Conservation (phyloP, 2,888 invertebrate species). For the Drosophila ustulata region DNA sequence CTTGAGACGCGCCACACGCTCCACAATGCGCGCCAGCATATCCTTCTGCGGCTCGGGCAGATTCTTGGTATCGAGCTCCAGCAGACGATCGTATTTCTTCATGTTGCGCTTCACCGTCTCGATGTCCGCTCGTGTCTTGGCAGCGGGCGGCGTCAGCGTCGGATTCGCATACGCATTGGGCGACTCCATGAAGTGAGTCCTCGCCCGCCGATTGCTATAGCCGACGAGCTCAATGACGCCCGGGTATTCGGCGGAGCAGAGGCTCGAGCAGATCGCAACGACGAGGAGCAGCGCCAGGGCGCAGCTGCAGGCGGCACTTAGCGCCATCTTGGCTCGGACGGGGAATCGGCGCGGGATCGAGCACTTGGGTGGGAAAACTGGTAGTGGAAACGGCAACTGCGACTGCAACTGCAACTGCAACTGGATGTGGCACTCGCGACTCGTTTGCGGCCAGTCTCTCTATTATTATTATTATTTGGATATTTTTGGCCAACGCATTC, state of each 20-base stretch:
- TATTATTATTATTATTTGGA: slow-evolving; percentile 7
- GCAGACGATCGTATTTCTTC: slow-evolving; percentile 83
- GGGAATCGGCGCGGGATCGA: background rate
- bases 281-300: slow-evolving; percentile 46
- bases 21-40: slow-evolving; percentile 84
- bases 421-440: slow-evolving; percentile 41
- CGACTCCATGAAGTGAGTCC: slow-evolving; percentile 80
- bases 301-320: slow-evolving; percentile 65
- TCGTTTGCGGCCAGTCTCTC: slow-evolving; percentile 38
- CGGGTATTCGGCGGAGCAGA: slow-evolving; percentile 77
- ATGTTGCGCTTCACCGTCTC: slow-evolving; percentile 84
- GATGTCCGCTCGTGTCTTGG: slow-evolving; percentile 84
- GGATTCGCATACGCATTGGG: slow-evolving; percentile 43
- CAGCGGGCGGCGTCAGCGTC: slow-evolving; percentile 70
- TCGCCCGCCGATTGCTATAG: slow-evolving; percentile 82
- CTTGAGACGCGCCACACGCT: slow-evolving; percentile 84
- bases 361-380: slow-evolving; percentile 14
- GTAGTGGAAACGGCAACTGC: slow-evolving; percentile 5
- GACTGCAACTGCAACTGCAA: slow-evolving; percentile 7
- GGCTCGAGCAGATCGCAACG: slow-evolving; percentile 29
- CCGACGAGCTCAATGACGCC: slow-evolving; percentile 84
- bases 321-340: slow-evolving; percentile 55
- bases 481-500: slow-evolving; percentile 49
- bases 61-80: slow-evolving; percentile 84
- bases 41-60: slow-evolving; percentile 84